Conservation (phyloP, 1,140 invertebrate genomes). For the Drosophila ficusphila region DNA sequence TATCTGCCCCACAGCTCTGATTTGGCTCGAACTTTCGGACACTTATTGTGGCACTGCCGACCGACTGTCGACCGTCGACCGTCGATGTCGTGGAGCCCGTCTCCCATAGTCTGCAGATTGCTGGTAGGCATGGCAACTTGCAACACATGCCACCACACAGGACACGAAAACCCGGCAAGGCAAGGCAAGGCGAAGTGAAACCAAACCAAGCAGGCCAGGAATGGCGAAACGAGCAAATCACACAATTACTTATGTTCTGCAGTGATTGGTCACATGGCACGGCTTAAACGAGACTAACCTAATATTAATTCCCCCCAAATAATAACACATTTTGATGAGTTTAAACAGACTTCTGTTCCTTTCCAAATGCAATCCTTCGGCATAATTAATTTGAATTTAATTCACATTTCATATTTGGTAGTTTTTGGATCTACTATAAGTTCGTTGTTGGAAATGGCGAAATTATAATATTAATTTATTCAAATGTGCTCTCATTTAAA, state of each 20-base stretch:
- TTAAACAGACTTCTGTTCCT: background rate
- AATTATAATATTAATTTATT: background rate
- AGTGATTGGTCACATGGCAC: conserved; percentile 13
- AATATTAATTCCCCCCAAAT: conserved; percentile 28
- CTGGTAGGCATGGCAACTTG: conserved; percentile 52
- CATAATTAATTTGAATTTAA: background rate
- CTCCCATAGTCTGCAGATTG: conserved; percentile 51
- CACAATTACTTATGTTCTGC: conserved; percentile 37
- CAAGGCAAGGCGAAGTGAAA: background rate
- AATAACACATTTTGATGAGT: conserved; percentile 19
- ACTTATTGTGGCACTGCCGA: conserved; percentile 52
- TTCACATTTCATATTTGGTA: background rate
- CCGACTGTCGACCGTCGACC: conserved; percentile 15
- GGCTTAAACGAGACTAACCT: conserved; percentile 15
- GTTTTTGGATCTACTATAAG: background rate
- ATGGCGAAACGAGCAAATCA: conserved; percentile 27
- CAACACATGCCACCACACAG: conserved; percentile 51
- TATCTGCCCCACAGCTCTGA: conserved; percentile 71
- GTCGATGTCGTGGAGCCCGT: conserved; percentile 28
- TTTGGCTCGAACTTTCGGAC: conserved; percentile 65
- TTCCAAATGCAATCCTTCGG: conserved; percentile 1
- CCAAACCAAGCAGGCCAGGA: conserved; percentile 13
- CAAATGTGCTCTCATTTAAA: background rate
- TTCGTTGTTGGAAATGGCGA: background rate
- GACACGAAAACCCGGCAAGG: conserved; percentile 31